Evolutionary conservation across 2,888 invertebrate species (phyloP).

Genomic region (Agrenia bidenticulata): DNA sequence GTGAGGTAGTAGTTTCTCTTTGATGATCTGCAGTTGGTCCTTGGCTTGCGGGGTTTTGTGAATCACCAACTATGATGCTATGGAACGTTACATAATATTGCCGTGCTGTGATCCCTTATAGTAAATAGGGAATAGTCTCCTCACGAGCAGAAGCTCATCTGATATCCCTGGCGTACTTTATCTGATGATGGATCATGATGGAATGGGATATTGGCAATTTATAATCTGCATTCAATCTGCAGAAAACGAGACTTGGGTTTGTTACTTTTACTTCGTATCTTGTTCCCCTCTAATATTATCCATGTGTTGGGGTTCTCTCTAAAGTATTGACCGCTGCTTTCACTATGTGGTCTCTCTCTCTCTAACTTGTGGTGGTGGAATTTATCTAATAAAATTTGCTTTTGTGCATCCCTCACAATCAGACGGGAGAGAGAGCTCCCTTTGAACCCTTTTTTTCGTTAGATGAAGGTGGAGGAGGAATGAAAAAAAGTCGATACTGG

Average conservation of each 20-base stretch:
- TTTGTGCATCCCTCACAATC: slow-evolving; percentile 23
- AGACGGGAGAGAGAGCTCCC: slow-evolving; percentile 14
- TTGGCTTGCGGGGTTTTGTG: too few species aligned
- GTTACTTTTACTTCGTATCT: too few species aligned
- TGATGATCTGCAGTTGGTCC: slow-evolving; percentile 3
- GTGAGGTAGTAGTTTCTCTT: slow-evolving; percentile 4
- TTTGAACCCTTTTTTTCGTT: background rate
- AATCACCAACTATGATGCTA: too few species aligned
- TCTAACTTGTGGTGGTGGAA: slow-evolving; percentile 42
- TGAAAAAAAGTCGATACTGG: slow-evolving; percentile 33
- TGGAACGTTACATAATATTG: too few species aligned
- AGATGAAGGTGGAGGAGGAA: slow-evolving; percentile 32
- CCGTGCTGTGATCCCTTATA: too few species aligned
- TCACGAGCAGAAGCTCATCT: slow-evolving; percentile 30
- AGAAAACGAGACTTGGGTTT: background rate
- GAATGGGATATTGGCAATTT: slow-evolving; percentile 52
- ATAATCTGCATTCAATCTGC: slow-evolving; percentile 44
- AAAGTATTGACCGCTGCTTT: slow-evolving; percentile 31
- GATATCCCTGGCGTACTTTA: slow-evolving; percentile 29
- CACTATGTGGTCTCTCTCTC: background rate
- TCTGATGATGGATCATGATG: slow-evolving; percentile 51
- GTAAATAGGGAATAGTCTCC: slow-evolving; percentile 9
- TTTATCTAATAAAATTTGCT: slow-evolving; percentile 52
- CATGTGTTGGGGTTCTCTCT: background rate
- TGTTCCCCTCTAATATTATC: too few species aligned